Base-by-base conservation (phyloP, 1,140 invertebrate species). In the Hyles vespertilio region DNA sequence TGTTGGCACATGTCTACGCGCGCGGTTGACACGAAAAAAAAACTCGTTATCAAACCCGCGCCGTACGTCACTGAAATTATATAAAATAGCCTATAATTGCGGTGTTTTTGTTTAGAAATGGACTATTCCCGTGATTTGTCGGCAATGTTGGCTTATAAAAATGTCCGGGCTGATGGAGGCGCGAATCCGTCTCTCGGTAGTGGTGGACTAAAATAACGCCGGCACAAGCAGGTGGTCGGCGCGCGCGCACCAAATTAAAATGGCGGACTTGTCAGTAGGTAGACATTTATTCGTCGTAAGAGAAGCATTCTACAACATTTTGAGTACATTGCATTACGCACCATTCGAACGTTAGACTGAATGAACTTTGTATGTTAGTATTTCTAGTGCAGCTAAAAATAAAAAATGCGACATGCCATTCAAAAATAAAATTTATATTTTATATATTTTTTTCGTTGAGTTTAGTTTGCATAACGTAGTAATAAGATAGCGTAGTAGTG, bases 11-110 rank as follows among this genome's bases (percentile, higher is more conserved):
- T 80, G 75, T 68, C 57, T 51, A 65, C 63, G 70, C 79, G 66
- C 78, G 79, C 79, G 54, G 63, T 60, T 65, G 72, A 78, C 73
- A 72, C 67, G 64, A 72, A 72, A 78, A 81, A 70, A 72, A 70
- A 73, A 63, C 63, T 69, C 62, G 71, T 82, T 81, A 84, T 83
- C 82, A 88, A 85, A 87, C 74, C 76, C 61, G 64, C 63, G 62
- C 77, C 77, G 67, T 88, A 88, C 72, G 74, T 88, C 81, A 87
- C 59, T 69, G 55, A 78, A 83, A 86, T 87, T 79, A 80, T 76
- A 79, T 74, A 64, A 72, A 86, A 86, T 79, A 70, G 77, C 65
- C 84, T 81, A 89, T 87, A 87, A 86, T 77, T 76, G 68, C 74
- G 77, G 82, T 86, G 81, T 86, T 82, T 82, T 81, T 84, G 69